Conservation (phyloP, 92 coral and sea anemone genomes). For the Palythoa grandiflora region DNA sequence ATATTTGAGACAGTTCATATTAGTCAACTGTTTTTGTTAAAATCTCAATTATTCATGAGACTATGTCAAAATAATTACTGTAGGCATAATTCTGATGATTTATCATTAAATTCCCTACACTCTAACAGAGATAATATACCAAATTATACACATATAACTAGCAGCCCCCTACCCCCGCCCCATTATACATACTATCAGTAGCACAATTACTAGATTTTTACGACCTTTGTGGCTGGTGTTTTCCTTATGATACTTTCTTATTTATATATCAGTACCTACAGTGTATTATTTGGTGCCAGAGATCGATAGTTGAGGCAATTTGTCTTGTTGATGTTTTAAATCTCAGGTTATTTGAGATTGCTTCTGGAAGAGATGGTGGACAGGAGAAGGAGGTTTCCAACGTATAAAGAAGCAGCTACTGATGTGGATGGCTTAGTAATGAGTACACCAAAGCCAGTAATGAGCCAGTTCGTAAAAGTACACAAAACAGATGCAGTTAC, state of each 20-base stretch:
- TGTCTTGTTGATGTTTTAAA: not conserved
- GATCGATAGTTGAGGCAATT: not conserved
- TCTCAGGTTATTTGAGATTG: slow-evolving; percentile 15
- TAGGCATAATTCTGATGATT: not conserved
- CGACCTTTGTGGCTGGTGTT: not conserved
- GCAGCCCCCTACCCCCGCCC: not conserved
- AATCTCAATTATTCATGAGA: no score
- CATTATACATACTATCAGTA: not conserved
- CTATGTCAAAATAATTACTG: no score
- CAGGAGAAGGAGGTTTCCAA: slow-evolving; percentile 38
- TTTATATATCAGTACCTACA: not conserved
- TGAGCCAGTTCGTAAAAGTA: slow-evolving; percentile 3
- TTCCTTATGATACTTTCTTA: not conserved
- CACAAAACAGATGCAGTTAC: slow-evolving; percentile 2
- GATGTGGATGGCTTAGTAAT: slow-evolving; percentile 16
- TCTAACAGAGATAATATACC: not conserved
- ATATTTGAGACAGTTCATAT: no score
- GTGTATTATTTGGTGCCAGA: not conserved
- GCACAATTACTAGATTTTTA: not conserved
- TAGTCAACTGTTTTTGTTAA: no score
- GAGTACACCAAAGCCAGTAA: slow-evolving; percentile 14
- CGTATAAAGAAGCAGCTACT: slow-evolving; percentile 39
- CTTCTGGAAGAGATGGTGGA: slow-evolving; percentile 18
- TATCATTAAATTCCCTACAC: not conserved
- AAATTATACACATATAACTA: not conserved